These are phyloP conservation scores for Pampusana beccarii DNA, from an alignment of 2,113 vertebrate genomes.

Conservation along the genomic window DNA sequence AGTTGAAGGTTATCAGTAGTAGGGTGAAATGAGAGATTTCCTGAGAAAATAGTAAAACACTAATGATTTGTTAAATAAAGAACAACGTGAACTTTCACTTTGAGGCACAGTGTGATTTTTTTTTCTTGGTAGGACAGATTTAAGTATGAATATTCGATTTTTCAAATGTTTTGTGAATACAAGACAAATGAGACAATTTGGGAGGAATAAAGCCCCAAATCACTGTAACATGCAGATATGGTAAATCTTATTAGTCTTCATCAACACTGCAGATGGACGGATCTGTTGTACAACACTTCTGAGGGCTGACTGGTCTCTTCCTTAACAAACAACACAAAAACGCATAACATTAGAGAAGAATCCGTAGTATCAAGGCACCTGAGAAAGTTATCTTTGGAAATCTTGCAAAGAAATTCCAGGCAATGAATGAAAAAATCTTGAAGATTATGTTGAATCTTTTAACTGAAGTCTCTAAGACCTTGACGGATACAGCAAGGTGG, in stretches of 20 bases:
- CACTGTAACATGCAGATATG: not conserved
- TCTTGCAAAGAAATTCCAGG: not conserved
- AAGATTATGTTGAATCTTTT: not conserved
- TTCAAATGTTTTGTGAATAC: not conserved
- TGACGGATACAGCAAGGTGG: not conserved
- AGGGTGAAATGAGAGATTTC: not conserved
- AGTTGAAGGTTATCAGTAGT: not conserved
- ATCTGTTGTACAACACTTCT: not conserved
- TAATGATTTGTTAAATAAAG: not conserved
- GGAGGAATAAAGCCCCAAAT: rapidly evolving
- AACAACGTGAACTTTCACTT: not conserved
- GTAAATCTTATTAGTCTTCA: not conserved
- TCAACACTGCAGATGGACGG: not conserved
- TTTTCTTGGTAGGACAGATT: not conserved
- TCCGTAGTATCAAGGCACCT: not conserved
- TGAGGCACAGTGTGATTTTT: not conserved
- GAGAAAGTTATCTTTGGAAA: not conserved
- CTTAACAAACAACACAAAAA: not conserved
- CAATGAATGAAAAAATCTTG: not conserved
- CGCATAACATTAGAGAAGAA: not conserved
- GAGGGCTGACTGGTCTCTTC: not conserved
- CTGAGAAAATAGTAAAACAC: not conserved
- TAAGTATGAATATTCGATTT: not conserved
- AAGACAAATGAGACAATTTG: not conserved
- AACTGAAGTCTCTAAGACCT: not conserved